Conservation (phyloP, 2,113 vertebrate species). For the Spea multiplicata region DNA sequence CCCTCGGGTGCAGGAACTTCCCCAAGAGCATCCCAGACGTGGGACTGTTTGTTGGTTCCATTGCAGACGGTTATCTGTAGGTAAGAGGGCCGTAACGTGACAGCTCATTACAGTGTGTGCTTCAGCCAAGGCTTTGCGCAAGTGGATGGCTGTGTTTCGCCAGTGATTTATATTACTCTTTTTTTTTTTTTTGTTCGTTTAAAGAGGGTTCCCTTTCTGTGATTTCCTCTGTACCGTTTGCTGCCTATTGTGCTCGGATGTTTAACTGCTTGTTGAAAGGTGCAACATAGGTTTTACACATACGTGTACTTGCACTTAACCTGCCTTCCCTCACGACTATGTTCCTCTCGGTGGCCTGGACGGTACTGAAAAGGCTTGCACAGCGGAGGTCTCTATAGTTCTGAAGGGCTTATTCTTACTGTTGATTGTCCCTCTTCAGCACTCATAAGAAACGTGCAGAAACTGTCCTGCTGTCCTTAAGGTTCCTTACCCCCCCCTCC, state of each 20-base stretch:
- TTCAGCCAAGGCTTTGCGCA: constrained; percentile 9
- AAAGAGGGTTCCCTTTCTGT: constrained; percentile 18
- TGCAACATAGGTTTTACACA: background rate
- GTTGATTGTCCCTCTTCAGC: constrained; percentile 18
- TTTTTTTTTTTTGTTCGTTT: background rate
- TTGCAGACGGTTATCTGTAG: constrained; percentile 32
- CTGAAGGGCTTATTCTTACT: constrained; percentile 18
- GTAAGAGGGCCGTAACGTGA: constrained; percentile 23
- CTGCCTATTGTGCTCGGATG: constrained; percentile 30
- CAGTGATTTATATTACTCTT: background rate
- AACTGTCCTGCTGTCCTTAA: constrained; percentile 19
- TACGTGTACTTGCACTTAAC: constrained; percentile 50
- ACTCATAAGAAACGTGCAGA: constrained; percentile 13
- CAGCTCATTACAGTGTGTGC: constrained; percentile 22
- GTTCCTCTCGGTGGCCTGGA: constrained; percentile 18
- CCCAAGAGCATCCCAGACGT: constrained; percentile 9
- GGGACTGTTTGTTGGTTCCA: constrained; percentile 3
- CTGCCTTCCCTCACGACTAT: constrained; percentile 32
- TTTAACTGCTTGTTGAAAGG: constrained; percentile 23
- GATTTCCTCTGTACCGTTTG: constrained; percentile 20
- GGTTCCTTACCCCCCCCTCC: background rate
- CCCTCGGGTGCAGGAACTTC: constrained; percentile 3
- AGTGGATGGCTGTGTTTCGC: constrained; percentile 27
- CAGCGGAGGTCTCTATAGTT: background rate
- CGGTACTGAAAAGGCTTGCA: constrained; percentile 19